Evolutionary conservation across 2,888 invertebrate species (phyloP).

Genomic region (Caenorhabditis virilis): DNA sequence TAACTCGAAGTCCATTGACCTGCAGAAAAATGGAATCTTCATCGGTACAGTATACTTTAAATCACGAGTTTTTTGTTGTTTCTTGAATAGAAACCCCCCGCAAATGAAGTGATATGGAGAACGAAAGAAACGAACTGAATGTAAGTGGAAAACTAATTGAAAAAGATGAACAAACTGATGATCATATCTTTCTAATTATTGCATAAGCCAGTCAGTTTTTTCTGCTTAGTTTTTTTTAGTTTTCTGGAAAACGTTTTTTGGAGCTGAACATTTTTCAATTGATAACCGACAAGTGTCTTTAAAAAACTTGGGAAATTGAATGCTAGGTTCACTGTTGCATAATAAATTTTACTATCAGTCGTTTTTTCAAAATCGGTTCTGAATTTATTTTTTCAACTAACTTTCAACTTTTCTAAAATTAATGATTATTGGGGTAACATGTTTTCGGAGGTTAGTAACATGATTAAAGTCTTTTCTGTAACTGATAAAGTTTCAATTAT

Average conservation of each 20-base stretch:
- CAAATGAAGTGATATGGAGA: constrained; percentile 1
- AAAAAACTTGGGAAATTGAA: neutral
- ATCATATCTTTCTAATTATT: constrained; percentile 15
- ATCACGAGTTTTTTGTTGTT: neutral
- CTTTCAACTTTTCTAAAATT: too few relatives aligned
- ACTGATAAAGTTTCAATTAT: too few relatives aligned
- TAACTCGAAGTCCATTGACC: constrained; percentile 50
- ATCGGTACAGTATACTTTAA: neutral
- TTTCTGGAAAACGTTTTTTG: neutral
- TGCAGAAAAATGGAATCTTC: constrained; percentile 9
- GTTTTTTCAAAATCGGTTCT: too few relatives aligned
- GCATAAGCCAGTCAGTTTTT: constrained; percentile 24
- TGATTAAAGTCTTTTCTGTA: too few relatives aligned
- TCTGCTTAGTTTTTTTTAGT: neutral
- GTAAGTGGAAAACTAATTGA: constrained; percentile 2
- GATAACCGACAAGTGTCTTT: too few relatives aligned
- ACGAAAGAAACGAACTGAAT: constrained; percentile 3
- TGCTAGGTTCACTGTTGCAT: too few relatives aligned
- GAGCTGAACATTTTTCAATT: too few relatives aligned
- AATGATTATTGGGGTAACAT: too few relatives aligned
- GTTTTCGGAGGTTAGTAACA: too few relatives aligned
- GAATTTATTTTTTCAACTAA: too few relatives aligned
- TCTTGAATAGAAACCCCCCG: too few relatives aligned
- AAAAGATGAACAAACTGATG: constrained; percentile 1
- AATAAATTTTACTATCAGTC: too few relatives aligned